A percentile compares a stretch with the other conserved stretches of the same genome.
phyloP scores from a whole-genome alignment of 1,140 invertebrate genomes.

The Drosophila pseudoananassae region DNA sequence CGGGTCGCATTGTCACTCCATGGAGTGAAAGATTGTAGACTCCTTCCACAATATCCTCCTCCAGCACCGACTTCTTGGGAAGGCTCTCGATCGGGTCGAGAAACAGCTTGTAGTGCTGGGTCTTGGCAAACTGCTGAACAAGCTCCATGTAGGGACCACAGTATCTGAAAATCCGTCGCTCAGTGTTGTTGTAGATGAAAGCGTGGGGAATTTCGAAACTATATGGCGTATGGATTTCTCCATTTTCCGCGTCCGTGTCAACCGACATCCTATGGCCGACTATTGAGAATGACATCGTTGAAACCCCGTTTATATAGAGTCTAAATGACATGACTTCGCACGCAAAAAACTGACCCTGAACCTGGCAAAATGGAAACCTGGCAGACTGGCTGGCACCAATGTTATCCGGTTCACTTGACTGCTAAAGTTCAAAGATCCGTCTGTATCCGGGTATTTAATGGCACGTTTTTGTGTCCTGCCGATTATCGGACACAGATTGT shows the following conservation, averaged over 20 bases:
- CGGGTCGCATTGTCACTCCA: slow-evolving; percentile 32
- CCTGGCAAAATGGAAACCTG: slow-evolving; percentile 41
- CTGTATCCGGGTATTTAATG: slow-evolving; percentile 25
- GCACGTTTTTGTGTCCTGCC: slow-evolving; percentile 40
- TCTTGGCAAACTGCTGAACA: slow-evolving; percentile 50
- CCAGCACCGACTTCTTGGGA: slow-evolving; percentile 48
- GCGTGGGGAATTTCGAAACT: slow-evolving; percentile 63
- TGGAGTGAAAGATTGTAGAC: slow-evolving; percentile 61
- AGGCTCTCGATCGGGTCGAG: slow-evolving; percentile 46
- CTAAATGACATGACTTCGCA: slow-evolving; percentile 13
- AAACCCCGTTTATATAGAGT: slow-evolving; percentile 46
- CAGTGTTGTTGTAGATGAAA: slow-evolving; percentile 43
- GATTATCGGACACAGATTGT: slow-evolving; percentile 34
- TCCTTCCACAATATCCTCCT: slow-evolving; percentile 34
- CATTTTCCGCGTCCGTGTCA: slow-evolving; percentile 27
- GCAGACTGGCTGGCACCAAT: slow-evolving; percentile 53
- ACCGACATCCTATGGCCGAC: slow-evolving; percentile 39
- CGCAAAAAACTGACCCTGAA: slow-evolving; percentile 55
- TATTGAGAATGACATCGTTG: slow-evolving; percentile 15
- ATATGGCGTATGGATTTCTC: slow-evolving; percentile 54
- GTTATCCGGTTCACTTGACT: slow-evolving; percentile 22
- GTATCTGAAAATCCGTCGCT: background rate
- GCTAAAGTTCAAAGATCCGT: slow-evolving; percentile 39
- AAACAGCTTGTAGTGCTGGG: slow-evolving; percentile 38
- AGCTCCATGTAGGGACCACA: slow-evolving; percentile 59